Conservation (phyloP, 2,797 vertebrate genomes). For the Luscinia luscinia region DNA sequence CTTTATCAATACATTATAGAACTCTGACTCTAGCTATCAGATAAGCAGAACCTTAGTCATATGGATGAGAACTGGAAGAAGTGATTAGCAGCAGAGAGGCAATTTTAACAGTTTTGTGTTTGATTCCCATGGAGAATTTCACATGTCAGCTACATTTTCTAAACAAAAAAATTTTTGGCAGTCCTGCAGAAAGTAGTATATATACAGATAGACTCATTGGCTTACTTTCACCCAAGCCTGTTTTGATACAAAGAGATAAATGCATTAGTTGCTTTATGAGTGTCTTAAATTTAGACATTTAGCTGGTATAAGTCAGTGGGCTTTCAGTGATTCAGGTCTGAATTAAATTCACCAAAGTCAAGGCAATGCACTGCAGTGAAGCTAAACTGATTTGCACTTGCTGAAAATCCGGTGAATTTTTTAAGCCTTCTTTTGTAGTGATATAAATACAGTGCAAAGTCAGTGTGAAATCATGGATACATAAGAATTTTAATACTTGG, state of each 20-base stretch:
- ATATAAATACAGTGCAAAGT: not conserved
- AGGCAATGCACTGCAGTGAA: not conserved
- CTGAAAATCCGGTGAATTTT: conserved; percentile 19
- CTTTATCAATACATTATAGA: not conserved
- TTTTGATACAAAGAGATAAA: conserved; percentile 13
- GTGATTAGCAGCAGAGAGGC: not conserved
- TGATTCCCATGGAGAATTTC: conserved; percentile 11
- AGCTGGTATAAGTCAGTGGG: not conserved
- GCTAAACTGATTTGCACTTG: not conserved
- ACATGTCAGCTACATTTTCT: not conserved
- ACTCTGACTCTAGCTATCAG: not conserved
- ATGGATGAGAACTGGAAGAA: not conserved
- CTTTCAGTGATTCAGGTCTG: not conserved
- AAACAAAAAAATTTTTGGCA: not conserved
- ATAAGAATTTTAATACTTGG: not conserved
- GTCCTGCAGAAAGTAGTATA: not conserved
- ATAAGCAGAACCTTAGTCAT: not conserved
- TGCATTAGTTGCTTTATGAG: not conserved
- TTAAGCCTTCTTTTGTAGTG: conserved; percentile 17
- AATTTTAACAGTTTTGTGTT: not conserved
- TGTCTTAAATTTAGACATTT: not conserved
- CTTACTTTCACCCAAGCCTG: not conserved
- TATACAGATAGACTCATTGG: not conserved
- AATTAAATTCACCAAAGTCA: not conserved
- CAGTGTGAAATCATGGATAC: not conserved